phyloP scores from a whole-genome alignment of 2,113 vertebrate species.

The Nerophis ophidion region DNA sequence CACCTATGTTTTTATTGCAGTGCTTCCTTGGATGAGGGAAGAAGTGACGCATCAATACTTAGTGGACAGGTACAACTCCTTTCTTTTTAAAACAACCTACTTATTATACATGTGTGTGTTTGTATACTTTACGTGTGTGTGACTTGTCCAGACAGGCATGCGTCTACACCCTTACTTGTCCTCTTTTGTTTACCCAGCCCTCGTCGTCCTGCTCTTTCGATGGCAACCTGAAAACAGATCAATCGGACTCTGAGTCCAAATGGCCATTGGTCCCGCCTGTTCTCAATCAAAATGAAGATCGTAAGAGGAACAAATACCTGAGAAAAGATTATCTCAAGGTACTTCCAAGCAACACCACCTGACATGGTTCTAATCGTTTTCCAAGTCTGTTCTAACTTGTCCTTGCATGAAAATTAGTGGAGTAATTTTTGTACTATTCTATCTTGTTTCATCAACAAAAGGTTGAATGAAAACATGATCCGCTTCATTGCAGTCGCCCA shows the following conservation, averaged over 20 bases:
- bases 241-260: slow-evolving; percentile 73
- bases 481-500: neutral
- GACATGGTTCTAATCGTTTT: neutral
- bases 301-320: slow-evolving; percentile 88
- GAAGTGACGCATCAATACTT: slow-evolving; percentile 74
- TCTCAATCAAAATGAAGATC: slow-evolving; percentile 90
- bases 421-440: neutral
- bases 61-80: slow-evolving; percentile 79
- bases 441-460: neutral
- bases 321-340: slow-evolving; percentile 97
- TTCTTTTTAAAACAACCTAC: neutral
- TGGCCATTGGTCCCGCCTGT: slow-evolving; percentile 87
- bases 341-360: neutral
- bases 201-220: slow-evolving; percentile 72
- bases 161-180: neutral
- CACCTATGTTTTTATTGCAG: slow-evolving; percentile 59
- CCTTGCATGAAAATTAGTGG: neutral
- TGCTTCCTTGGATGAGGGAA: slow-evolving; percentile 82
- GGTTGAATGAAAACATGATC: neutral
- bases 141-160: neutral
- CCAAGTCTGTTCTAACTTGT: too few species aligned
- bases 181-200: slow-evolving; percentile 44
- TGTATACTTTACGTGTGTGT: neutral
- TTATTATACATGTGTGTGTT: neutral
- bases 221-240: slow-evolving; percentile 77